Evolutionary conservation across 2,888 invertebrate genomes (phyloP).

Genomic region (Anagyrus pseudococci): DNA sequence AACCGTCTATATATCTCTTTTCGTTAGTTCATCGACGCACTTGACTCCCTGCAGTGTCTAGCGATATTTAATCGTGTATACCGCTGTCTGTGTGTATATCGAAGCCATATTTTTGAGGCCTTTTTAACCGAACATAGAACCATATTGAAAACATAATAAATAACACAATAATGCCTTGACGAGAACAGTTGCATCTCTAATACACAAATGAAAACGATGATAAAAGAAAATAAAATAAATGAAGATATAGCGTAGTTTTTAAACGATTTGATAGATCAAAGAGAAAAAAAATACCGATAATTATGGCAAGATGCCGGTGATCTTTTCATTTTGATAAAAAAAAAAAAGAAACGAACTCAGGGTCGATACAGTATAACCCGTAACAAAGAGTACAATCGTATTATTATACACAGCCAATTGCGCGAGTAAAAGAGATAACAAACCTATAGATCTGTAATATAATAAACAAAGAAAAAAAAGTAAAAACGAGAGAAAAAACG

Average conservation of each 20-base stretch:
- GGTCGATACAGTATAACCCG: slow-evolving; percentile 57
- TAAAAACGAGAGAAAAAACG: neutral
- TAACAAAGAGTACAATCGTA: slow-evolving; percentile 61
- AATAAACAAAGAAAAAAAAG: slow-evolving; percentile 19
- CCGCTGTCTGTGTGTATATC: neutral
- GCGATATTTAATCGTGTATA: too few species aligned
- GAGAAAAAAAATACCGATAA: slow-evolving; percentile 12
- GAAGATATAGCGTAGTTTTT: slow-evolving; percentile 7
- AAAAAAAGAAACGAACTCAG: slow-evolving; percentile 54
- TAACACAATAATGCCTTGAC: slow-evolving; percentile 34
- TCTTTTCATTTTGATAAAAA: too few species aligned
- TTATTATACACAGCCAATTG: slow-evolving; percentile 58
- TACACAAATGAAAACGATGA: neutral
- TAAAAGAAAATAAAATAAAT: neutral
- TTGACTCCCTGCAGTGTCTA: slow-evolving; percentile 10
- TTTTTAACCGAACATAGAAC: slow-evolving; percentile 27
- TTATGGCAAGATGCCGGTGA: too few species aligned
- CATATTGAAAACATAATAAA: slow-evolving; percentile 12
- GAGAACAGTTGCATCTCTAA: slow-evolving; percentile 27
- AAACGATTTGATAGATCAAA: slow-evolving; percentile 31
- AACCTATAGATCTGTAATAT: slow-evolving; percentile 33
- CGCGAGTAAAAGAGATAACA: slow-evolving; percentile 26
- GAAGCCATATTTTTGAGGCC: slow-evolving; percentile 29
- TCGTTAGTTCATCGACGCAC: slow-evolving; percentile 8
- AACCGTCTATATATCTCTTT: neutral